These are phyloP conservation scores for Drosophila siamana DNA, from an alignment of 2,888 invertebrate species.

Conservation along the genomic window DNA sequence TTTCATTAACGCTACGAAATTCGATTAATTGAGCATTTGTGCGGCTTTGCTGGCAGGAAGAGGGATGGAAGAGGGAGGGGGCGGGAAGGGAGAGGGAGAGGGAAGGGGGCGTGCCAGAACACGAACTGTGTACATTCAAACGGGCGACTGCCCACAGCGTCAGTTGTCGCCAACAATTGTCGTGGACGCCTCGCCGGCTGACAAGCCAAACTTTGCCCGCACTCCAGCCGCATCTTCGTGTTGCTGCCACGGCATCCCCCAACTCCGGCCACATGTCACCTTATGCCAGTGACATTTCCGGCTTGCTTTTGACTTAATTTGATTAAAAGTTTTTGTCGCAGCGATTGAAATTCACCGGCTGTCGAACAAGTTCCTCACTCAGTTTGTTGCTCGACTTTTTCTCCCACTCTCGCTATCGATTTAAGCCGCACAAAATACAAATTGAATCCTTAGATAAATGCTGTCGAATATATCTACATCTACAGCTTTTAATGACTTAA, in stretches of 20 bases:
- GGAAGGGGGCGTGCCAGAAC: constrained; percentile 24
- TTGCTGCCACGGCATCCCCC: not conserved
- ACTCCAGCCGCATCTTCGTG: not conserved
- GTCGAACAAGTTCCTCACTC: constrained; percentile 30
- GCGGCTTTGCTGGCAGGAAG: constrained; percentile 48
- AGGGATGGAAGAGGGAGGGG: not conserved
- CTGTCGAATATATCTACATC: constrained; percentile 18
- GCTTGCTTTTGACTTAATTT: constrained; percentile 74
- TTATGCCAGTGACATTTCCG: constrained; percentile 70
- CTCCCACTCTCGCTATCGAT: constrained; percentile 17
- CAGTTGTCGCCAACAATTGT: constrained; percentile 70
- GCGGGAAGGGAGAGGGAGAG: not conserved
- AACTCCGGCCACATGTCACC: constrained; percentile 63
- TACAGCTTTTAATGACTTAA: constrained; percentile 64
- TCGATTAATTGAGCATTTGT: constrained; percentile 81
- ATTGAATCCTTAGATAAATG: constrained; percentile 47
- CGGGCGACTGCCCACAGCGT: constrained; percentile 55
- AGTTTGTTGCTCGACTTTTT: constrained; percentile 30
- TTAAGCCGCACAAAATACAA: constrained; percentile 44
- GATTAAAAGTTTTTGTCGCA: constrained; percentile 72
- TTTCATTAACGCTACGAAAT: constrained; percentile 73
- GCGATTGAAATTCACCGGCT: constrained; percentile 40
- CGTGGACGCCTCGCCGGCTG: constrained; percentile 41
- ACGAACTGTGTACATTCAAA: constrained; percentile 17
- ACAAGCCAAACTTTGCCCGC: constrained; percentile 59